These are phyloP conservation scores for Martes martes DNA, from an alignment of 2,113 vertebrate species.

Conservation along the genomic window DNA sequence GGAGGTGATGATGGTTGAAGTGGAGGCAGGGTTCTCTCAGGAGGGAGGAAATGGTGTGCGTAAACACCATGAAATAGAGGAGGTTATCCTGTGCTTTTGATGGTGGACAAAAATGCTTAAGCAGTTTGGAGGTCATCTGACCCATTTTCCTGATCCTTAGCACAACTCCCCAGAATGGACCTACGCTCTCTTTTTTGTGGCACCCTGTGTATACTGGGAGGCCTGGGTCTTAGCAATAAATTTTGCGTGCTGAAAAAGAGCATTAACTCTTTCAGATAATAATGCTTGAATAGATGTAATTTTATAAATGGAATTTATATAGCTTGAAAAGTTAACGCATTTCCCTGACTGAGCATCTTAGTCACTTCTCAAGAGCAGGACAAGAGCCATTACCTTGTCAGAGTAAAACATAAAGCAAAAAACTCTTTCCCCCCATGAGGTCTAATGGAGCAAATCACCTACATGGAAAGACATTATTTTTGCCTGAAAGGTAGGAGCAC, in stretches of 20 bases:
- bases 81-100: neutral
- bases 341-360: constrained; percentile 17
- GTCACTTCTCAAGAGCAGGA: constrained; percentile 32
- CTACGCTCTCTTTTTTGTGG: neutral
- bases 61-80: neutral
- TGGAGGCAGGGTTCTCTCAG: neutral
- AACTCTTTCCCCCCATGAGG: constrained; percentile 2
- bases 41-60: neutral
- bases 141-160: neutral
- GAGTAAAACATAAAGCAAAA: constrained; percentile 38
- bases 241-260: neutral
- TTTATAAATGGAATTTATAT: constrained; percentile 43
- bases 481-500: constrained; percentile 5
- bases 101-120: neutral
- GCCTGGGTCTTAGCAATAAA: neutral
- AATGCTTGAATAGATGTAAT: neutral
- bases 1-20: neutral
- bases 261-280: constrained; percentile 26
- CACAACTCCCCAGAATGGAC: neutral
- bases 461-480: constrained; percentile 58
- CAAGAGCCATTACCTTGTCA: constrained; percentile 49
- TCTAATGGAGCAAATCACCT: constrained; percentile 50
- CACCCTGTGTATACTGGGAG: neutral
- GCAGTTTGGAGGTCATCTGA: neutral
- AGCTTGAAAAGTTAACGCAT: constrained; percentile 35